phyloP scores from a whole-genome alignment of 2,113 vertebrate genomes.

The Galemys pyrenaicus region DNA sequence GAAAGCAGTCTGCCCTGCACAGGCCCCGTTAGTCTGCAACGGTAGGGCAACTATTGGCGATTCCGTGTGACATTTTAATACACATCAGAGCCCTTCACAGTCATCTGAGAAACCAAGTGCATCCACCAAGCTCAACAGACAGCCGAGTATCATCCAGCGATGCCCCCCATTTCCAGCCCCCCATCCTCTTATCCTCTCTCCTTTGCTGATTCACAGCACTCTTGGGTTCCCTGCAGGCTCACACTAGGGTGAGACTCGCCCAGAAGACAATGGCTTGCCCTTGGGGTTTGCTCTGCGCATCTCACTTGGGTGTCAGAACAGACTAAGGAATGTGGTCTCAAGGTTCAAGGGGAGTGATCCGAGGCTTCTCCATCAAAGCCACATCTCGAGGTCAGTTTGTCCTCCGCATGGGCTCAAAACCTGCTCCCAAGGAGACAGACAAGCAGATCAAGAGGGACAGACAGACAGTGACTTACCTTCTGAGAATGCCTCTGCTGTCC shows the following conservation, averaged over 20 bases:
- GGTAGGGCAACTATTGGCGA: not conserved
- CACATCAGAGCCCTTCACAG: not conserved
- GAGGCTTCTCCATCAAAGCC: not conserved
- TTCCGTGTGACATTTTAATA: not conserved
- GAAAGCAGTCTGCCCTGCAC: not conserved
- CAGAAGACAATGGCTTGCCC: not conserved
- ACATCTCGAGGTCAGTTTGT: not conserved
- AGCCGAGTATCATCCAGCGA: not conserved
- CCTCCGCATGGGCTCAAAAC: not conserved
- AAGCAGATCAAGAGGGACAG: no score
- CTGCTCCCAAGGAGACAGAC: not conserved
- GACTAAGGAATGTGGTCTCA: not conserved
- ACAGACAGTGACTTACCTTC: constrained; percentile 84
- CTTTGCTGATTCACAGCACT: not conserved
- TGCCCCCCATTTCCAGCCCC: not conserved
- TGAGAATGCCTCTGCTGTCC: constrained; percentile 79
- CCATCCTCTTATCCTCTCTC: not conserved
- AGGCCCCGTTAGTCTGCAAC: not conserved
- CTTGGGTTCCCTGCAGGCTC: not conserved
- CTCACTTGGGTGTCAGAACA: not conserved
- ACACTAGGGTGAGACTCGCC: not conserved
- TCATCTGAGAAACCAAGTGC: not conserved
- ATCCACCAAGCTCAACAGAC: not conserved
- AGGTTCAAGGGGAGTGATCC: not conserved
- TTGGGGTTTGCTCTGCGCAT: not conserved